Conservation (phyloP, 2,797 vertebrate genomes). For the Anguilla marmorata region DNA sequence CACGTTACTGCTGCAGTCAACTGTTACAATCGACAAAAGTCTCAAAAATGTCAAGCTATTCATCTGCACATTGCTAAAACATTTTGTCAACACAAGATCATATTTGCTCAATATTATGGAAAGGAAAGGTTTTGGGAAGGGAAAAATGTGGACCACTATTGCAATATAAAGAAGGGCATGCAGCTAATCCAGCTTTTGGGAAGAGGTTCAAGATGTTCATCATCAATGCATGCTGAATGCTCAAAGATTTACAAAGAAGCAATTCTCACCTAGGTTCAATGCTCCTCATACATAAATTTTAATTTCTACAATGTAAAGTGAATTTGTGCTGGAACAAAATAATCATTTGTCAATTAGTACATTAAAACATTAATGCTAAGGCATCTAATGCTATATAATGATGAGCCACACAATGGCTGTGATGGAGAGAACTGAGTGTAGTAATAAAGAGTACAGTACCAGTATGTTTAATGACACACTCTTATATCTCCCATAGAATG, state of each 20-base stretch:
- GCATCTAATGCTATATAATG: slow-evolving; percentile 14
- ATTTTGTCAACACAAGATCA: background rate
- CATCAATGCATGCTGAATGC: background rate
- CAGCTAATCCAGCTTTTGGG: background rate
- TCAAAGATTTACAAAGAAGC: slow-evolving; percentile 26
- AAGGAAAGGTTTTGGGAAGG: background rate
- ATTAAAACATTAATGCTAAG: slow-evolving; percentile 32
- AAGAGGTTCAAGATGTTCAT: background rate
- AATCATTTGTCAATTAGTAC: slow-evolving; percentile 26
- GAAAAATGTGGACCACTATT: background rate
- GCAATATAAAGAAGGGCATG: background rate
- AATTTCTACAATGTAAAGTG: slow-evolving; percentile 17
- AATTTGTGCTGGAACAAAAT: slow-evolving; percentile 21
- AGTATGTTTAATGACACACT: background rate
- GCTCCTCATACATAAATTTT: background rate
- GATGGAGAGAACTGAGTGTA: no score
- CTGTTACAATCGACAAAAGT: background rate
- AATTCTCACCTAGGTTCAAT: background rate
- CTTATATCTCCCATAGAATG: background rate
- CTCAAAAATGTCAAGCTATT: background rate
- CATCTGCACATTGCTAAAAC: background rate
- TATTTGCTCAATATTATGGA: background rate
- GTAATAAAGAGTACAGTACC: background rate
- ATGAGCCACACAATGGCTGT: background rate
- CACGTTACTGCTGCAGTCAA: background rate